Conservation (phyloP, 2,113 vertebrate genomes). For the Phyllostomus discolor region DNA sequence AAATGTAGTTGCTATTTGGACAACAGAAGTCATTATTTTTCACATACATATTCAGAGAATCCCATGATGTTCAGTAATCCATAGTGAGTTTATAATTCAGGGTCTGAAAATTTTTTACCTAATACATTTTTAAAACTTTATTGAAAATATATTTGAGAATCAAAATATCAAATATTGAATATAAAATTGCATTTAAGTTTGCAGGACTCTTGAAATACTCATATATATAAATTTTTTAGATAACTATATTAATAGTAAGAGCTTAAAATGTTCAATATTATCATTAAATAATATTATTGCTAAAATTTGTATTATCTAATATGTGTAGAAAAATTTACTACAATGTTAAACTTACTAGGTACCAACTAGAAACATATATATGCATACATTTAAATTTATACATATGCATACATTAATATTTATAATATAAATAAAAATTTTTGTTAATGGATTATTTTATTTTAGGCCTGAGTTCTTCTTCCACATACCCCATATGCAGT, state of each 20-base stretch:
- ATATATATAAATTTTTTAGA: neutral
- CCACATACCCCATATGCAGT: conserved; percentile 91
- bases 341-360: neutral
- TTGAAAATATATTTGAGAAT: neutral
- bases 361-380: neutral
- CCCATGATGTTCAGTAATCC: neutral
- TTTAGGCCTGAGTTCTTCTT: conserved; percentile 92
- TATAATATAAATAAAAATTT: neutral
- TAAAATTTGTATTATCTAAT: neutral
- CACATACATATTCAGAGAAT: neutral
- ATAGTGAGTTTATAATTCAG: neutral
- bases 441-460: conserved; percentile 56
- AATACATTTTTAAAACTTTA: neutral
- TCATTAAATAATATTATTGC: neutral
- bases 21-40: neutral
- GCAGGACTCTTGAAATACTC: neutral
- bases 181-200: neutral
- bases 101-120: neutral
- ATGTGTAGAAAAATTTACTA: neutral
- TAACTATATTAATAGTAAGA: neutral
- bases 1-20: neutral
- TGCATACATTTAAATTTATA: neutral
- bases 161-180: neutral
- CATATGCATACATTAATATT: neutral
- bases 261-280: neutral